Conservation (phyloP, 2,797 vertebrate species). For the Vireo griseus region DNA sequence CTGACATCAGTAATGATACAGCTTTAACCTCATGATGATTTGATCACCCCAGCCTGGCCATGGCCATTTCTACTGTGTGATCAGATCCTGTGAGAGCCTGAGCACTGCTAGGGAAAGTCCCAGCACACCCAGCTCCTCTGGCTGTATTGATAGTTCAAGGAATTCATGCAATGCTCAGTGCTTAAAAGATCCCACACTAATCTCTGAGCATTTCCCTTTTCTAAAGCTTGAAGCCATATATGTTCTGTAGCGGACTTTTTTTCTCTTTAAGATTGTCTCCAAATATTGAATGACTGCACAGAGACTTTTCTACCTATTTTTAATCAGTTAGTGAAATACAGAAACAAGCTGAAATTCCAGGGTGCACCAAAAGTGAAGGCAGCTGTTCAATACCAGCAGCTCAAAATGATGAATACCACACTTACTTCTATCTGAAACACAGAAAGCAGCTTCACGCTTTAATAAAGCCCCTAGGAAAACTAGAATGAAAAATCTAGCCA, state of each 20-base stretch:
- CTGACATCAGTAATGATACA: background rate
- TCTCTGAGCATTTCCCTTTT: background rate
- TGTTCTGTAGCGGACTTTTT: background rate
- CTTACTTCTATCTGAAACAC: background rate
- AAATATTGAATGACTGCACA: background rate
- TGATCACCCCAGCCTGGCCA: background rate
- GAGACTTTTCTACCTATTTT: background rate
- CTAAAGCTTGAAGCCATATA: background rate
- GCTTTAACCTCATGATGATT: background rate
- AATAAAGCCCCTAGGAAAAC: slow-evolving; percentile 4
- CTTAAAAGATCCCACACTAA: background rate
- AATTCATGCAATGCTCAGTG: background rate
- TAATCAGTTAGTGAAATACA: background rate
- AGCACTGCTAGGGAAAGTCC: background rate
- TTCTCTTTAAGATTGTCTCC: background rate
- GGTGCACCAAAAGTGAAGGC: background rate
- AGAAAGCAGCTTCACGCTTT: background rate
- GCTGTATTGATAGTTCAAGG: background rate
- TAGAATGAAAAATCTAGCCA: background rate
- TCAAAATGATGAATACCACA: background rate
- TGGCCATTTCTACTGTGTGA: background rate
- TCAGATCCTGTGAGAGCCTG: background rate
- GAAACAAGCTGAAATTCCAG: background rate
- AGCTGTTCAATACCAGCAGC: background rate
- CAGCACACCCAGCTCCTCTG: background rate